phyloP scores from a whole-genome alignment of 2,888 invertebrate genomes.

The Serripes groenlandicus region DNA sequence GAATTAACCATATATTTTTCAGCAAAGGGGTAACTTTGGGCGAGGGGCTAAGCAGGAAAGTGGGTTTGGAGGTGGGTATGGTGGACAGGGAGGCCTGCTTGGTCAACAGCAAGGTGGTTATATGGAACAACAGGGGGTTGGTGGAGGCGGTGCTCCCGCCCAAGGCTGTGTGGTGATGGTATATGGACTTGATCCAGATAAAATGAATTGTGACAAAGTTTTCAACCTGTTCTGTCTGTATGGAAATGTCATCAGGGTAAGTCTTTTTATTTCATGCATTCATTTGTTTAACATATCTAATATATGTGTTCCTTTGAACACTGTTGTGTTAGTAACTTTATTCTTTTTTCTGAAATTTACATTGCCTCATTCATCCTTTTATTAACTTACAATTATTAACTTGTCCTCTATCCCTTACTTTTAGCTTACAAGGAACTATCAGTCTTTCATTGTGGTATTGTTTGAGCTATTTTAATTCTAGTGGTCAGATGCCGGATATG shows the following conservation, averaged over 20 bases:
- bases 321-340: too few species aligned
- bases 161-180: slow-evolving; percentile 97
- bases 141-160: slow-evolving; percentile 27
- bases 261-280: slow-evolving; percentile 64
- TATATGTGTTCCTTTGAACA: too few species aligned
- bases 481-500: too few species aligned
- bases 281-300: background rate
- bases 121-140: slow-evolving; percentile 37
- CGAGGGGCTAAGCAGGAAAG: slow-evolving; percentile 35
- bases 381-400: too few species aligned
- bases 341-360: too few species aligned
- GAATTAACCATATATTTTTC: too few species aligned
- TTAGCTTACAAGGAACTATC: too few species aligned
- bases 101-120: slow-evolving; percentile 45
- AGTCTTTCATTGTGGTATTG: too few species aligned
- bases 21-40: slow-evolving; percentile 18
- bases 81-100: background rate
- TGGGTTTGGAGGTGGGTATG: slow-evolving; percentile 55
- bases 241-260: slow-evolving; percentile 98
- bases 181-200: slow-evolving; percentile 97
- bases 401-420: too few species aligned
- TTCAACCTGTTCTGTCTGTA: slow-evolving; percentile 99
- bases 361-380: too few species aligned
- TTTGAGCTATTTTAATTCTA: too few species aligned
- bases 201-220: slow-evolving; percentile 97